Evolutionary conservation across 2,888 invertebrate species (phyloP), one percentile per base, ranked within the genome.

Genomic region (Mermis nigrescens): DNA sequence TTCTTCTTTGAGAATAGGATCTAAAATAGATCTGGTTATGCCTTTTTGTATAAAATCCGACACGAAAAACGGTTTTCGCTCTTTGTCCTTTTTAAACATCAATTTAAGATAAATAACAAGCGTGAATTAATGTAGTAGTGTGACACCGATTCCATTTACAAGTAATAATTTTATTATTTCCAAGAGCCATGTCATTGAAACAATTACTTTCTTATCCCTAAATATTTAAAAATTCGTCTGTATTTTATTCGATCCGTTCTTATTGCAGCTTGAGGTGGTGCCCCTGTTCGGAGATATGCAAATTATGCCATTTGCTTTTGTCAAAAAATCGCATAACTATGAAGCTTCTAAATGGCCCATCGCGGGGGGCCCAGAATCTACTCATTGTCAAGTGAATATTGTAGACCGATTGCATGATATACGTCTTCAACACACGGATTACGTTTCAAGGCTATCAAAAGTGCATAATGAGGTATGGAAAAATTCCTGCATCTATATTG

Each of bases 281-380:
- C 91, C 92, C 0, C 76, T 98, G 1, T 98, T 94, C 73, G 95
- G 95, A 0, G 98, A 98, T 68, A 98, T 98, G 95, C 94, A 95
- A 76, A 94, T 98, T 58, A 91, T 92, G 0, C 95, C 95, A 0
- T 98, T 95, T 74, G 89, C 91, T 72, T 98, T 95, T 71, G 89
- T 98, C 64, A 89, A 87, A 73, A 79, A 89, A 26, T 89, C 88
- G 59, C 87, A 88, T 66, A 87, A 90, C 72, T 94, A 86, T 70
- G 92, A 94, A 69, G 81, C 87, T 0, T 77, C 75, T 60, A 82
- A 82, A 70, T 92, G 92, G 92, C 92, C 87, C 1, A 76, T 87
- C 62, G 85, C 84, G 64, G 38, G 38, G 38, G 87, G 85, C 56
- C 81, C 79, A 58, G 83, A 81, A 67, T 85, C 82, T 31, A 83